A percentile compares a stretch with the other conserved stretches of the same genome.
These are phyloP conservation scores for Anthonomus grandis DNA, from an alignment of 1,140 invertebrate species.

Conservation along the genomic window DNA sequence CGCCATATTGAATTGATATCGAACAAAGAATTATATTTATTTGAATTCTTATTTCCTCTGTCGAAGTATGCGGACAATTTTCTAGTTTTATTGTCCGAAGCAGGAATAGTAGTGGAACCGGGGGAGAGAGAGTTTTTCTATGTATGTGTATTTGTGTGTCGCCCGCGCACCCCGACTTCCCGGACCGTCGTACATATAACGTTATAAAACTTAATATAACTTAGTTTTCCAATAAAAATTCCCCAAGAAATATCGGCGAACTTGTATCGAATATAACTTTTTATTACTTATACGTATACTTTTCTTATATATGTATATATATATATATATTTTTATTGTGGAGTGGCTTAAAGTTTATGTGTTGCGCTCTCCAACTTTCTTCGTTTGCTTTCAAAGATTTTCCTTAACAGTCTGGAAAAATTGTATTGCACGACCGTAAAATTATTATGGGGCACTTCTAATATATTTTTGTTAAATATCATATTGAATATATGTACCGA, in stretches of 20 bases:
- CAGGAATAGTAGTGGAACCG: slow-evolving; percentile 11
- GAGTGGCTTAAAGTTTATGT: slow-evolving; percentile 25
- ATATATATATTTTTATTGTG: slow-evolving; percentile 26
- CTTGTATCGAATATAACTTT: slow-evolving; percentile 32
- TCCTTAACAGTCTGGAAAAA: slow-evolving; percentile 6
- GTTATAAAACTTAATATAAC: slow-evolving; percentile 31
- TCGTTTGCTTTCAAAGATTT: neutral
- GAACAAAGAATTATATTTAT: slow-evolving; percentile 17
- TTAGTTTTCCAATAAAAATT: slow-evolving; percentile 33
- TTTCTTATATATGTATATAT: too few species aligned
- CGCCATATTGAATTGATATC: slow-evolving; percentile 6
- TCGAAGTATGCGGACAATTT: slow-evolving; percentile 17
- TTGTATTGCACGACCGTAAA: neutral
- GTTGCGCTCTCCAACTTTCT: slow-evolving; percentile 8
- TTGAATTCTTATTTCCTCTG: slow-evolving; percentile 11
- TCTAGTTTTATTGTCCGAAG: slow-evolving; percentile 29
- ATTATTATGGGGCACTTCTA: too few species aligned
- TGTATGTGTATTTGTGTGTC: too few species aligned
- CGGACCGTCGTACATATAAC: slow-evolving; percentile 23
- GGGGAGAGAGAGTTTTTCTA: slow-evolving; percentile 23
- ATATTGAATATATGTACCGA: too few species aligned
- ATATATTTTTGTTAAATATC: too few species aligned
- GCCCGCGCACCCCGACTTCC: slow-evolving; percentile 18
- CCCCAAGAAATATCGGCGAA: slow-evolving; percentile 17
- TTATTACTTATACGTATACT: slow-evolving; percentile 26